Evolutionary conservation across 2,888 invertebrate genomes (phyloP), one percentile per base, ranked within the genome.

Genomic region (Dryococelus australis): DNA sequence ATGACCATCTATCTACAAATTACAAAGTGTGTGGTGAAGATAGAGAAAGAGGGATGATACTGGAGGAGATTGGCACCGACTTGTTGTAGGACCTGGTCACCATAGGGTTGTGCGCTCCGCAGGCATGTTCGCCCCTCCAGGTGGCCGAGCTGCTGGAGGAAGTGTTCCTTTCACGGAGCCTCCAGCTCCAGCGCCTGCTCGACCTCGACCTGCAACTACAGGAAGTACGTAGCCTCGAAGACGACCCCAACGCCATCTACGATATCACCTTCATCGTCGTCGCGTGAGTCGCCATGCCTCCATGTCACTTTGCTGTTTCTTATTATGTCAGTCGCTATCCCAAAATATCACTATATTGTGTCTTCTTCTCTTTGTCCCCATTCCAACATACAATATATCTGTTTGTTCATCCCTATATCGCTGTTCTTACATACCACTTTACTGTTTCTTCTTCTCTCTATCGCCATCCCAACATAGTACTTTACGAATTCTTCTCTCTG

Each of bases 21-120:
- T 1, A 35, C 35, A 4, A 35, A 35, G 35, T 35, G 35, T 35
- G 35, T 35, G 35, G 35, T 35, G 35, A 4, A 35, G 35, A 4
- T 35, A 35, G 35, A 35, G 35, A n/a, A n/a, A n/a, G n/a, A n/a
- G n/a, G n/a, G n/a, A n/a, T n/a, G n/a, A n/a, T n/a, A n/a, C n/a
- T n/a, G 35, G 35, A 35, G 35, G 35, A 3, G 26, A 85, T 10
- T 85, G 12, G 43, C 9, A 13, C 16, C 24, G 26, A 5, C 0
- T 4, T 88, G 78, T 90, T 91, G 47, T 89, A 93, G 93, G 92
- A 93, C 90, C 91, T 93, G 20, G 92, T 94, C 9, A 93, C 93
- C 85, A 91, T 94, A n/a, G 94, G 94, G 0, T 90, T 94, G 5
- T 94, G 94, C 88, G 90, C 94, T 85, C 94, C 94, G 0, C 91